Base-by-base conservation (phyloP, 2,797 vertebrate genomes). In the Babyrousa celebensis region DNA sequence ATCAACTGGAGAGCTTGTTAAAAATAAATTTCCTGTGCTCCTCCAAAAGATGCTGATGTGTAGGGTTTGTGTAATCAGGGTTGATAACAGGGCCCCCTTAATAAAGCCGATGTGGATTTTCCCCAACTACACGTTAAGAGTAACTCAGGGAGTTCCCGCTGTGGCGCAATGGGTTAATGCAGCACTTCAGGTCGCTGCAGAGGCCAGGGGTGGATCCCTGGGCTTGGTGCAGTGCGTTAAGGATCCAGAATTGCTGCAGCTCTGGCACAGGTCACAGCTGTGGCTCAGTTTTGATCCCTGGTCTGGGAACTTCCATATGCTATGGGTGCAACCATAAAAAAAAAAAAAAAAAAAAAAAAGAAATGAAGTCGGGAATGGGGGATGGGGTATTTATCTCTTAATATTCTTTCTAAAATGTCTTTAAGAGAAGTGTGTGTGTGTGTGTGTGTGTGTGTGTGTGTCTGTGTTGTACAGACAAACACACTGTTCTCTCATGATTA, bases 1-100 rank as follows among this genome's bases (percentile, higher is more conserved):
- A 75, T 27, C 77, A 68, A n/a, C n/a, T 40, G 43, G 17, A 92
- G 58, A 83, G 9, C 71, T 40, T 85, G 79, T 91, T 56, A 85
- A 85, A 91, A 94, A 89, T 9, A 83, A 74, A 72, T 78, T 52
- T 17, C 21, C 27, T 8, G 11, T 32, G 40, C 52, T 85, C 68
- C 52, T 79, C 52, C 6, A 11, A 40, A 92, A 72, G 58, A 89
- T 36, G 54, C 56, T 71, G 84, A 71, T 60, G 67, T 84, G 20
- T n/a, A 75, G 80, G 60, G 23, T 48, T 29, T 86, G 56, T 79
- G 23, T 21, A 21, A 43, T 94, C 27, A 48, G 6, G 12, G 54
- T 43, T 79, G 70, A 78, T 70, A 65, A 40, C 25, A 17, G 74
- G 2, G 56, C 25, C 58, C 48, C 58, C n/a, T 71, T 43, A 12